Conservation (phyloP, 1,140 invertebrate genomes). For the Drosophila miranda region DNA sequence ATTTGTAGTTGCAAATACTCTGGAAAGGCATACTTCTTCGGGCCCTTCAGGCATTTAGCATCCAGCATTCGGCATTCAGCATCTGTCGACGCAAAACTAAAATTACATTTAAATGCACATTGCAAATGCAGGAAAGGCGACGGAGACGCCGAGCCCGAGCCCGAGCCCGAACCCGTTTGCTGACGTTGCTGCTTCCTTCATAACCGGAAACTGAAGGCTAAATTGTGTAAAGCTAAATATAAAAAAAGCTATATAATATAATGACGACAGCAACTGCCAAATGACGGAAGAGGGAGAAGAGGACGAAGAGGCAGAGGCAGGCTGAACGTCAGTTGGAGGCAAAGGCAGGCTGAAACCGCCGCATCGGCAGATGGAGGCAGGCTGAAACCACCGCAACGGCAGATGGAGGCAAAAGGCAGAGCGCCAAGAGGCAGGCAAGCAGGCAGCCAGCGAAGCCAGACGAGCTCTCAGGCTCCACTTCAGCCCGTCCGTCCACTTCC, state of each 20-base stretch:
- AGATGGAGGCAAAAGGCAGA: slow-evolving; percentile 40
- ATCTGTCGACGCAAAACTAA: slow-evolving; percentile 64
- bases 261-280: slow-evolving; percentile 35
- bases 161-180: slow-evolving; percentile 57
- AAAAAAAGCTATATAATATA: slow-evolving; percentile 49
- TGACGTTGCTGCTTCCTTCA: slow-evolving; percentile 75
- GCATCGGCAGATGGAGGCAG: slow-evolving; percentile 41
- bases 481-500: slow-evolving; percentile 41
- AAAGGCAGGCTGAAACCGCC: slow-evolving; percentile 25
- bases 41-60: too few species aligned
- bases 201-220: slow-evolving; percentile 81
- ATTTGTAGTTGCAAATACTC: too few species aligned
- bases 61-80: too few species aligned
- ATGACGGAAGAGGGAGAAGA: slow-evolving; percentile 13
- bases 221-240: slow-evolving; percentile 68
- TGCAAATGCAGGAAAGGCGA: slow-evolving; percentile 48
- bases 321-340: slow-evolving; percentile 25
- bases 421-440: slow-evolving; percentile 37
- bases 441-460: slow-evolving; percentile 46
- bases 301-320: slow-evolving; percentile 2
- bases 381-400: slow-evolving; percentile 24
- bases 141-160: slow-evolving; percentile 11
- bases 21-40: too few species aligned
- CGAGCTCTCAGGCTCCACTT: slow-evolving; percentile 47
- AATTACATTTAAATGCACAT: slow-evolving; percentile 72